Evolutionary conservation across 37 sponge, comb jelly and placozoan genomes (phyloP).

Genomic region (Axinella damicornis): DNA sequence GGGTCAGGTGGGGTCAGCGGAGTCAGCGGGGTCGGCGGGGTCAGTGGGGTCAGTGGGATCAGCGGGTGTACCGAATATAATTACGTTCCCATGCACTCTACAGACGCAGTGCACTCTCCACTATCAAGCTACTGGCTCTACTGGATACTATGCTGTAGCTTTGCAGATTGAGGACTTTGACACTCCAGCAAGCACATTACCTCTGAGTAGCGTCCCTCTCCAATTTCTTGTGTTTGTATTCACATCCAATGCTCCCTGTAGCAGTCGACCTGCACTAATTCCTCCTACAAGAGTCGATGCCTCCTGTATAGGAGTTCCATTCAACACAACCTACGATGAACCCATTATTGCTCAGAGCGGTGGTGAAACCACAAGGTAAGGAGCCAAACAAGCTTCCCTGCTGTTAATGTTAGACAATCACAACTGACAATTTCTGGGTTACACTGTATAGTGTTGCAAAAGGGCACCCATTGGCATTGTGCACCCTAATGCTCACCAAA

Average conservation of each 20-base stretch:
- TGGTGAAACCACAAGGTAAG: conserved; percentile 19
- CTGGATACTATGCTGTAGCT: conserved; percentile 50
- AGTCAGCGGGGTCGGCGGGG: too few species aligned
- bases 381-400: too few species aligned
- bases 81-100: too few species aligned
- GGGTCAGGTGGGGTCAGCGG: too few species aligned
- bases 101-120: background rate
- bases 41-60: too few species aligned
- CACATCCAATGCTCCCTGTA: conserved; percentile 6
- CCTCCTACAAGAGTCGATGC: conserved; percentile 25
- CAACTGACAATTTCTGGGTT: too few species aligned
- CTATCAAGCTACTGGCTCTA: conserved; percentile 2
- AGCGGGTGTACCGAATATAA: too few species aligned
- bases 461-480: too few species aligned
- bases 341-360: conserved; percentile 24
- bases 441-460: too few species aligned
- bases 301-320: conserved; percentile 34
- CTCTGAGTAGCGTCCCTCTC: conserved; percentile 57
- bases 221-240: conserved; percentile 53
- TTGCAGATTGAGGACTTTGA: conserved; percentile 55
- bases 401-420: too few species aligned
- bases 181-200: background rate
- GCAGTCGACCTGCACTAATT: background rate
- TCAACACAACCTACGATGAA: conserved; percentile 16
- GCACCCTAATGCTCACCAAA: too few species aligned